Evolutionary conservation across 1,140 invertebrate genomes (phyloP).

Genomic region (Calephelis nemesis): DNA sequence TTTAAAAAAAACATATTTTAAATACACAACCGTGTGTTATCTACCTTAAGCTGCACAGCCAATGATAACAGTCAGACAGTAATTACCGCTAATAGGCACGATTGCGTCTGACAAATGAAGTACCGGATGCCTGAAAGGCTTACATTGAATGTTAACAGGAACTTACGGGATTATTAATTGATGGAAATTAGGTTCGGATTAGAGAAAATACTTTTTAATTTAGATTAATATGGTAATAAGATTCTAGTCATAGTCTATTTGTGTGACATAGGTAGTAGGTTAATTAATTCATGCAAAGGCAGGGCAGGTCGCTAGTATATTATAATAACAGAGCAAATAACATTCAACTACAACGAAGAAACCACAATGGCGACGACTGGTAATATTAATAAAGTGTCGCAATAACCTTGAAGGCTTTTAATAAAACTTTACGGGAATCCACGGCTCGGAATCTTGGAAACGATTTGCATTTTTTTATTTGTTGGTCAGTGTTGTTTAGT

Average conservation of each 20-base stretch:
- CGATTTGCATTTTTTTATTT: constrained; percentile 47
- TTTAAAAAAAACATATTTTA: too few relatives aligned
- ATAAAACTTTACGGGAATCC: constrained; percentile 33
- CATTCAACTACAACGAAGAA: constrained; percentile 9
- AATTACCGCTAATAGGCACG: constrained; percentile 40
- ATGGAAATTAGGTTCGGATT: constrained; percentile 9
- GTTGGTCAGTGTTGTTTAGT: constrained; percentile 54
- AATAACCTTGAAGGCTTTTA: constrained; percentile 21
- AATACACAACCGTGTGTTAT: background rate
- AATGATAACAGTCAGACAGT: constrained; percentile 24
- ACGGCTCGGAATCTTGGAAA: constrained; percentile 36
- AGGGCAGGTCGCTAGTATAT: background rate
- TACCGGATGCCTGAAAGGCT: constrained; percentile 22
- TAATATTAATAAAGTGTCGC: constrained; percentile 34
- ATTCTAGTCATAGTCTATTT: too few relatives aligned
- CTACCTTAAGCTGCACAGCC: constrained; percentile 13
- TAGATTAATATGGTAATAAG: too few relatives aligned
- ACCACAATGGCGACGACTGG: constrained; percentile 17
- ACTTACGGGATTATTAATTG: constrained; percentile 2
- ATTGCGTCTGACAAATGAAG: constrained; percentile 35
- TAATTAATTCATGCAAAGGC: too few relatives aligned
- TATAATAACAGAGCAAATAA: constrained; percentile 1
- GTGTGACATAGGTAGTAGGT: too few relatives aligned
- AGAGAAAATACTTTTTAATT: background rate
- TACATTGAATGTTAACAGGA: constrained; percentile 8